These are phyloP conservation scores for Oreotrochilus melanogaster DNA, from an alignment of 2,113 vertebrate genomes.

Conservation along the genomic window DNA sequence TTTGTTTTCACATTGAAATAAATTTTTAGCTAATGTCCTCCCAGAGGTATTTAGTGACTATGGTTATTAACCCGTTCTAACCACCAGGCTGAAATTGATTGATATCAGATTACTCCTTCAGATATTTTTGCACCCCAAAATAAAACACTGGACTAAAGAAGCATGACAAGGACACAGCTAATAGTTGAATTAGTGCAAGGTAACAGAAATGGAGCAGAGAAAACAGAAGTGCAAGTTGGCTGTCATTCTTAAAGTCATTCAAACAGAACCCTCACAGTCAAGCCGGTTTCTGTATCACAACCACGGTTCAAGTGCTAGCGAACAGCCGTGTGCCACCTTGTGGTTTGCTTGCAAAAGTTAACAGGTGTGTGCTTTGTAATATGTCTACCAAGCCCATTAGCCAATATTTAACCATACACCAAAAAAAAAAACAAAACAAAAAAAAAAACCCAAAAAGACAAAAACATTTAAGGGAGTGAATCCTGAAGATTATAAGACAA, in stretches of 20 bases:
- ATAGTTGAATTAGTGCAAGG: not conserved
- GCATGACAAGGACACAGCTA: not conserved
- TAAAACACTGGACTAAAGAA: slow-evolving; percentile 50
- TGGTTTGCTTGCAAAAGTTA: not conserved
- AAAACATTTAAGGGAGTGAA: not conserved
- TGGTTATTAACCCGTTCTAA: not conserved
- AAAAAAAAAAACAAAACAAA: not conserved
- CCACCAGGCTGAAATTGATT: not conserved
- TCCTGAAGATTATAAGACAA: not conserved
- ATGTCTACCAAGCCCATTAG: not conserved
- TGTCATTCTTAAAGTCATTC: not conserved
- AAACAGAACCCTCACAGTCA: not conserved
- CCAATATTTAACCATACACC: not conserved
- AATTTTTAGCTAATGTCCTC: not conserved
- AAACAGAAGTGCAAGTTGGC: slow-evolving; percentile 49
- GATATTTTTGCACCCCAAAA: slow-evolving; percentile 35
- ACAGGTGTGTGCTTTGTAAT: not conserved
- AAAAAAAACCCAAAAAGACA: too few relatives aligned
- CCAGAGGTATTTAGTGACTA: not conserved
- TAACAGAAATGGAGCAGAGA: slow-evolving; percentile 12
- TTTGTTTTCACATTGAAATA: not conserved
- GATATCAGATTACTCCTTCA: not conserved
- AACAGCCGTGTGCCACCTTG: not conserved
- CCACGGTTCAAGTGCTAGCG: not conserved
- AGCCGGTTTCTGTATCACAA: not conserved